Conservation (phyloP, 2,113 vertebrate genomes). For the Menidia beryllina region DNA sequence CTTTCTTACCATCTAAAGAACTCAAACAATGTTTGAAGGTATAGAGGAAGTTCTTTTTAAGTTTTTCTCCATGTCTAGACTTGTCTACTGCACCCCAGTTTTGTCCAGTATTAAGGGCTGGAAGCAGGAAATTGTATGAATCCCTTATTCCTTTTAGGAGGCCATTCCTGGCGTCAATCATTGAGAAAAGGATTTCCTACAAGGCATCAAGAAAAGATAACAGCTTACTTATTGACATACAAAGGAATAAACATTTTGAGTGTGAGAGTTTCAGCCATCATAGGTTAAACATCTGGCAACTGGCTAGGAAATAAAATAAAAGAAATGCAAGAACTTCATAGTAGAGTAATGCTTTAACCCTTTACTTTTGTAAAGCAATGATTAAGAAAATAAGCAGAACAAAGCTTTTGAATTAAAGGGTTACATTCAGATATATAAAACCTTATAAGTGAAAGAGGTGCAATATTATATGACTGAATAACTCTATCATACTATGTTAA, state of each 20-base stretch:
- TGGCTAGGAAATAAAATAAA: too few species aligned
- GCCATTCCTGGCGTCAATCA: constrained; percentile 85
- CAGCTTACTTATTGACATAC: neutral
- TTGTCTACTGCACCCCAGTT: constrained; percentile 84
- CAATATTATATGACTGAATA: too few species aligned
- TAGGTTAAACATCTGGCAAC: too few species aligned
- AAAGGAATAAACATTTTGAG: neutral
- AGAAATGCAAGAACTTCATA: too few species aligned
- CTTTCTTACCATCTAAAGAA: constrained; percentile 83
- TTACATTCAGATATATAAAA: too few species aligned
- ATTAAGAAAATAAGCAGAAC: too few species aligned
- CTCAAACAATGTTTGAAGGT: constrained; percentile 78
- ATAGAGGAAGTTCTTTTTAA: constrained; percentile 80
- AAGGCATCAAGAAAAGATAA: constrained; percentile 40
- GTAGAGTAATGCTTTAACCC: too few species aligned
- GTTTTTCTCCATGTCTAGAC: constrained; percentile 76
- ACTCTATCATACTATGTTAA: too few species aligned
- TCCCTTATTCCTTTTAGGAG: constrained; percentile 78
- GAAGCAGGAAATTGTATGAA: constrained; percentile 77
- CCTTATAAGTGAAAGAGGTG: too few species aligned
- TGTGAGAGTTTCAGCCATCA: neutral
- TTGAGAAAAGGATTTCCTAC: constrained; percentile 83
- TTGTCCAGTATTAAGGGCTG: constrained; percentile 78
- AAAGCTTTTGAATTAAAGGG: too few species aligned
- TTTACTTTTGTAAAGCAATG: too few species aligned